Evolutionary conservation across 2,113 vertebrate genomes (phyloP), one percentile per base, ranked within the genome.

Genomic region (Abramis brama): DNA sequence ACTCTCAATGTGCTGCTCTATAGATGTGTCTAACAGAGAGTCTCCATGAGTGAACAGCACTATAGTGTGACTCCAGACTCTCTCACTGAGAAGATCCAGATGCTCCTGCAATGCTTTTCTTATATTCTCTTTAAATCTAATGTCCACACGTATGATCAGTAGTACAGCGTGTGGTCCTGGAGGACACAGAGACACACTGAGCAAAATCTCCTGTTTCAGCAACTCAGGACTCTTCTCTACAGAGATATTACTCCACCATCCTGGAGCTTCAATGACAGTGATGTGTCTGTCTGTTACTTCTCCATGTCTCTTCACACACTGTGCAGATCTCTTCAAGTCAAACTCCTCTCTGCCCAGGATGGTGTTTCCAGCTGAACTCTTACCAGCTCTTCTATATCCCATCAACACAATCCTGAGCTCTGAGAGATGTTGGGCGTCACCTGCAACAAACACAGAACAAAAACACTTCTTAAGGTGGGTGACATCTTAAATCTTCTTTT

Each of bases 121-220:
- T 2, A 6, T 0, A 15, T 0, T 13, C 11, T 64, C 11, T 27
- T 13, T 13, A 27, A 64, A 64, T 64, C 1, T 0, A 0, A 0
- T 0, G 5, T 52, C 15, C 11, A 23, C 30, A 15, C 5, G 10
- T n/a, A 79, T 60, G 6, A 79, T 6, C 27, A 79, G 55, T 11
- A 79, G 52, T n/a, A 60, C 30, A 39, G 19, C 55, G 19, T 79
- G 77, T 13, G 77, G 77, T 36, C 52, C 50, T 60, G 50, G 50
- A 59, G 52, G 33, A 59, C 55, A 57, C 52, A 79, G 55, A 59
- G 50, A 79, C 50, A 79, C 10, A 59, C 76, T 79, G 50, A 59
- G 30, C 11, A 59, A 7, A 59, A 79, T 79, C 55, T 57, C 55
- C 11, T 57, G 21, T 25, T 60, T 60, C 33, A 79, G 52, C 39